These are phyloP conservation scores for Pissodes strobi DNA, from an alignment of 1,140 invertebrate genomes.

Conservation along the genomic window DNA sequence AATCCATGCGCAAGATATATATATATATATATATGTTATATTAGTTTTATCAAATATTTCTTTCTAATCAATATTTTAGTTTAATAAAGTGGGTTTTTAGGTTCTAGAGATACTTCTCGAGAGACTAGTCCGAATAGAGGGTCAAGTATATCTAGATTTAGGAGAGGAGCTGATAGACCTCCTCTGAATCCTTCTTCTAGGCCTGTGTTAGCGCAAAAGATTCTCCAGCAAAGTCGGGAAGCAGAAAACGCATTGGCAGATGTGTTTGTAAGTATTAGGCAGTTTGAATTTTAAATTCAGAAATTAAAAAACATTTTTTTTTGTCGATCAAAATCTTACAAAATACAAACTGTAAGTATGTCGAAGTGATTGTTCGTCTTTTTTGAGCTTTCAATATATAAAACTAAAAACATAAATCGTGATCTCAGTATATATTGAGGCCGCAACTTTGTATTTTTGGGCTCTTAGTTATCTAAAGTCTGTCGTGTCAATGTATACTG, in stretches of 20 bases:
- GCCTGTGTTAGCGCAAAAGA: constrained; percentile 77
- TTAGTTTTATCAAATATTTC: neutral
- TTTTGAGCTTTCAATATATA: too few species aligned
- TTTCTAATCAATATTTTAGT: neutral
- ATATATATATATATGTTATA: constrained; percentile 1
- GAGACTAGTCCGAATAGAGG: constrained; percentile 67
- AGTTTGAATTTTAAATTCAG: too few species aligned
- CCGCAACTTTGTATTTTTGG: too few species aligned
- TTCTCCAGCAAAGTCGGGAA: constrained; percentile 86
- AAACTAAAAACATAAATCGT: too few species aligned
- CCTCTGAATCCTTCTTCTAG: constrained; percentile 59
- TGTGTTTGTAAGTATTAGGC: constrained; percentile 67
- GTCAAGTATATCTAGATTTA: constrained; percentile 46
- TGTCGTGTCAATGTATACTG: too few species aligned
- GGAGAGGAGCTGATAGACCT: constrained; percentile 60
- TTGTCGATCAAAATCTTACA: too few species aligned
- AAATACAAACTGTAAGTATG: too few species aligned
- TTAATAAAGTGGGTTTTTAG: constrained; percentile 7
- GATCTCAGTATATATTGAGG: too few species aligned
- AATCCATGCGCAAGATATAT: too few species aligned
- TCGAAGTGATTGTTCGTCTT: too few species aligned
- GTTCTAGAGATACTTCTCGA: constrained; percentile 69
- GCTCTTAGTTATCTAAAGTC: too few species aligned
- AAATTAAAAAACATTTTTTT: too few species aligned
- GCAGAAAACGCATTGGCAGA: constrained; percentile 82